Percentiles rank a stretch among this genome's conserved stretches.
These are phyloP conservation scores for Antheraea pernyi DNA, from an alignment of 1,140 invertebrate genomes.

Conservation along the genomic window DNA sequence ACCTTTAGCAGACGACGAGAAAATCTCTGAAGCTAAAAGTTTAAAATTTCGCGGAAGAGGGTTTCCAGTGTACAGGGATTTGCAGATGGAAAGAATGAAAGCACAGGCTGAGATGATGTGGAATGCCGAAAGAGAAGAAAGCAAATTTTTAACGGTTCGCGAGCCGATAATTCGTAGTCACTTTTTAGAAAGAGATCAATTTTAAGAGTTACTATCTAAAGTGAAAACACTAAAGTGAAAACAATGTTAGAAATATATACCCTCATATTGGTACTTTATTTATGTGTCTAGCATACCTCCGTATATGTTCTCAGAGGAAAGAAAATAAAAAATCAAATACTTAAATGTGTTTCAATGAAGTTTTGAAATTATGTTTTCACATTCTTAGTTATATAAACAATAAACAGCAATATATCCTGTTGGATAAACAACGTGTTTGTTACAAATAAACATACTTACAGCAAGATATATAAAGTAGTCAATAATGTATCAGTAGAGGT, in stretches of 20 bases:
- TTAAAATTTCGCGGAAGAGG: conserved; percentile 44
- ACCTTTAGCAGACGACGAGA: conserved; percentile 31
- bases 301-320: too few relatives aligned
- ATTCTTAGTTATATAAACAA: neutral
- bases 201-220: neutral
- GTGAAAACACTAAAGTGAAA: too few relatives aligned
- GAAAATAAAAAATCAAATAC: neutral
- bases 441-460: neutral
- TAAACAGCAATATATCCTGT: neutral
- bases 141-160: neutral
- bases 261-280: too few relatives aligned
- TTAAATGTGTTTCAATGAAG: neutral
- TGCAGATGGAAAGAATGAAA: conserved; percentile 18
- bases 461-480: neutral
- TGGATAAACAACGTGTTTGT: neutral
- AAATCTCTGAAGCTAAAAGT: conserved; percentile 31
- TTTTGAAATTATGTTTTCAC: neutral
- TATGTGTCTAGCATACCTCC: too few relatives aligned
- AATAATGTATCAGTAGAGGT: neutral
- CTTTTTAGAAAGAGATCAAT: conserved; percentile 1
- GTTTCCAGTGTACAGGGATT: conserved; percentile 29
- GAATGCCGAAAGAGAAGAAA: conserved; percentile 13
- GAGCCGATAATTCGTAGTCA: neutral
- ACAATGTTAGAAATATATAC: neutral
- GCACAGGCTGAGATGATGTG: neutral